These are phyloP conservation scores for Odobenus rosmarus DNA, from an alignment of 2,113 vertebrate genomes.

Conservation along the genomic window DNA sequence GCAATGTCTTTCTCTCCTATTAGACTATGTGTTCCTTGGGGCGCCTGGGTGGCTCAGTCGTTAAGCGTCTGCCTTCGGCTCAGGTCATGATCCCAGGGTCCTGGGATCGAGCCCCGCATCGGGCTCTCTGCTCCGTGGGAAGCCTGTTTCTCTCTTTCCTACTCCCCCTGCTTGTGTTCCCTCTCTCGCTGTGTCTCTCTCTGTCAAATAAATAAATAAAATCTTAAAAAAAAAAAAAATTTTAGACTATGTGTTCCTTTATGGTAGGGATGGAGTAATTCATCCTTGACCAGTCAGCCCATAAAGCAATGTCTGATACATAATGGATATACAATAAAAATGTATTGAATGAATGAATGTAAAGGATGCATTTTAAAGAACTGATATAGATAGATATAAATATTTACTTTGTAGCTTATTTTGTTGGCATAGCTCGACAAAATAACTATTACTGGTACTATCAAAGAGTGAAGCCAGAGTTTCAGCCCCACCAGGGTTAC, in stretches of 20 bases:
- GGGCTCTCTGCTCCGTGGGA: too few species aligned
- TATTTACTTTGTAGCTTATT: background rate
- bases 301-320: background rate
- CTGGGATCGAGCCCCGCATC: too few species aligned
- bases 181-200: too few species aligned
- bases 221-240: too few species aligned
- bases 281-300: background rate
- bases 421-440: background rate
- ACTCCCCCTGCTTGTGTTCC: too few species aligned
- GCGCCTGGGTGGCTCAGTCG: too few species aligned
- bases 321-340: background rate
- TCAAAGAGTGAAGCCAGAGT: conserved; percentile 87
- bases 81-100: too few species aligned
- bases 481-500: conserved; percentile 86
- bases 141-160: too few species aligned
- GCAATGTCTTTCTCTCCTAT: background rate
- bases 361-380: conserved; percentile 13
- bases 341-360: background rate
- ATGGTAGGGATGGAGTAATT: background rate
- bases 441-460: conserved; percentile 45
- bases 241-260: background rate
- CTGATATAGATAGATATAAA: background rate
- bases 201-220: too few species aligned
- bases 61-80: too few species aligned
- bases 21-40: background rate